phyloP scores from a whole-genome alignment of 1,140 invertebrate species.

The Chlorops oryzae region DNA sequence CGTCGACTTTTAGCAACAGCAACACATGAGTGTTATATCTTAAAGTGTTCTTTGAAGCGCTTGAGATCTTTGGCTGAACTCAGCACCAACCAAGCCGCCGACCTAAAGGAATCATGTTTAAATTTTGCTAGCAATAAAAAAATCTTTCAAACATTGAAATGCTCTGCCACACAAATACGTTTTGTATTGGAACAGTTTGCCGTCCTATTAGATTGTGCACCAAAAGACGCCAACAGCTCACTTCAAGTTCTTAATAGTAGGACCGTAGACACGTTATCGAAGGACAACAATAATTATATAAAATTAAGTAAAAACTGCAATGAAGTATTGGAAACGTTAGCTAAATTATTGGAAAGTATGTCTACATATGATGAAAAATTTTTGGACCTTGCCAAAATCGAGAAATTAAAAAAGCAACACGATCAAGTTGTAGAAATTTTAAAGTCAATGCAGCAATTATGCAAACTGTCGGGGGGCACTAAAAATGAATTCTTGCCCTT shows the following conservation, averaged over 20 bases:
- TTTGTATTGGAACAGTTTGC: constrained; percentile 31
- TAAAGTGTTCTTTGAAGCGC: too few relatives aligned
- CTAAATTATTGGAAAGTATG: too few relatives aligned
- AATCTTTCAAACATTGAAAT: constrained; percentile 18
- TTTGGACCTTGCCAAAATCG: constrained; percentile 13
- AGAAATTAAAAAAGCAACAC: constrained; percentile 17
- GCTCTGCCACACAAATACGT: constrained; percentile 22
- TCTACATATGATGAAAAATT: too few relatives aligned
- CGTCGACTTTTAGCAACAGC: constrained; percentile 41
- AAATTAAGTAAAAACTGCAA: too few relatives aligned
- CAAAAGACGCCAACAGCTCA: too few relatives aligned
- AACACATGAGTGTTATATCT: too few relatives aligned
- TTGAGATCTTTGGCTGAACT: too few relatives aligned
- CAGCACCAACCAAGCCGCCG: too few relatives aligned
- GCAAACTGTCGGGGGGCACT: constrained; percentile 11
- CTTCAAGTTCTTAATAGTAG: too few relatives aligned
- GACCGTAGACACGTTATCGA: too few relatives aligned
- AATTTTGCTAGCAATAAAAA: constrained; percentile 17
- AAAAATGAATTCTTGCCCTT: constrained; percentile 25
- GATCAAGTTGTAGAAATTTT: constrained; percentile 17
- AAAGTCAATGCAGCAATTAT: constrained; percentile 14
- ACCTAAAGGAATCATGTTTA: constrained; percentile 13
- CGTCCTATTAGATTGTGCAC: constrained; percentile 31
- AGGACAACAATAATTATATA: too few relatives aligned
- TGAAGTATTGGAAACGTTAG: too few relatives aligned